phyloP scores from a whole-genome alignment of 2,113 vertebrate species.

The Anhinga rufa region DNA sequence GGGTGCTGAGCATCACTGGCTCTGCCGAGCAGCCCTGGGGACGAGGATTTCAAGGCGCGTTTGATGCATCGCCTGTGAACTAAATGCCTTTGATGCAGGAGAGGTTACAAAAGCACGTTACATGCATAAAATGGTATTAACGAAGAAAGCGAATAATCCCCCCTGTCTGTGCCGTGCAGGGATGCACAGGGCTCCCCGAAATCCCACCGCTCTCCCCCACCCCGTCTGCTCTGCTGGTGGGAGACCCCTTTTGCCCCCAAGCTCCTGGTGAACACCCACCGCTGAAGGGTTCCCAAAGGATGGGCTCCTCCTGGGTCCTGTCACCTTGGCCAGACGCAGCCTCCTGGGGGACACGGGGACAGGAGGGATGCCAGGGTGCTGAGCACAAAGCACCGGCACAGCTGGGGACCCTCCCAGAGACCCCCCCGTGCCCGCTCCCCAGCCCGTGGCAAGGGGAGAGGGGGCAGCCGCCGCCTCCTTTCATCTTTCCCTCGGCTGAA shows the following conservation, averaged over 20 bases:
- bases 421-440: neutral
- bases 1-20: rapidly evolving
- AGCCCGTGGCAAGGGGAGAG: rapidly evolving
- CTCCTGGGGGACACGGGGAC: neutral
- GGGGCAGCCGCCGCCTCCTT: neutral
- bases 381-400: neutral
- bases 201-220: neutral
- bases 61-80: neutral
- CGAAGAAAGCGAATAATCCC: neutral
- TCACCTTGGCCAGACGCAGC: neutral
- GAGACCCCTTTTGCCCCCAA: neutral
- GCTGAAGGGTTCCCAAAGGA: neutral
- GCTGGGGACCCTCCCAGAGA: rapidly evolving
- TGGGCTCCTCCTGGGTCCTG: neutral
- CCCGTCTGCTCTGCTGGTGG: rapidly evolving
- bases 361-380: neutral
- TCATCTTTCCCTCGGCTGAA: neutral
- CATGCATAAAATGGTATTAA: neutral
- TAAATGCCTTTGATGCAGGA: neutral
- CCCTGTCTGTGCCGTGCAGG: no score
- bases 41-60: neutral
- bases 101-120: neutral
- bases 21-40: neutral
- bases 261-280: neutral
- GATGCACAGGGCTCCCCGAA: neutral